Base-by-base conservation (phyloP, 2,888 invertebrate species). In the Cosmopolites sordidus region DNA sequence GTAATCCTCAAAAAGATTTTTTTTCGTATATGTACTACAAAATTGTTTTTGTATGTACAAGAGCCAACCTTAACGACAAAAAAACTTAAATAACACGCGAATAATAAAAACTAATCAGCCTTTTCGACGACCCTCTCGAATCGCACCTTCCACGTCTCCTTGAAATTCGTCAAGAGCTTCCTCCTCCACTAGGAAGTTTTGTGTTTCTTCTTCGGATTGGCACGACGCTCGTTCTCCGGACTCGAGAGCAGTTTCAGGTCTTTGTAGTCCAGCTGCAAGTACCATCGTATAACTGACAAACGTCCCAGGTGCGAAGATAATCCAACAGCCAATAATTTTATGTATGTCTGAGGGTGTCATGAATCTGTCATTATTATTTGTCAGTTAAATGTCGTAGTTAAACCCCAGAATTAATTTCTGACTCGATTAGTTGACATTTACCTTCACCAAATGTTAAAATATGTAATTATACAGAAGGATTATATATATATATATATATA, bases 191-290 rank as follows among this genome's bases (percentile, higher is more conserved):
- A 85, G 79, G 84, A 82, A 14, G 80, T 76, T 76, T 87, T 87
- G 66, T 85, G 83, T 62, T 84, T 79, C 64, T 84, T 85, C 66
- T 83, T 84, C 60, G 83, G 78, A 39, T 80, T 80, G 56, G 86
- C 83, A 50, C 83, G 74, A 54, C 78, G 69, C 8, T 61, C 61
- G 14, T 55, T 37, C 22, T 65, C 65, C 29, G 74, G 76, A 18
- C 78, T 76, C 15, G 82, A 73, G 52, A 84, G 78, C 1, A 85
- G 79, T 66, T 85, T 86, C 47, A 87, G 68, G 70, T 87, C 87
- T 69, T 86, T 80, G 71, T 81, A 81, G 68, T 83, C 83, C 73
- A 83, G 72, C 84, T 84, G 76, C 65, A 73, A 73, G 69, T 70
- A 73, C 70, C 73, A 72, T 57, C 67, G 66, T 63, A 70, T 66